phyloP scores from a whole-genome alignment of 2,888 invertebrate genomes.

The Barypeithes pellucidus region DNA sequence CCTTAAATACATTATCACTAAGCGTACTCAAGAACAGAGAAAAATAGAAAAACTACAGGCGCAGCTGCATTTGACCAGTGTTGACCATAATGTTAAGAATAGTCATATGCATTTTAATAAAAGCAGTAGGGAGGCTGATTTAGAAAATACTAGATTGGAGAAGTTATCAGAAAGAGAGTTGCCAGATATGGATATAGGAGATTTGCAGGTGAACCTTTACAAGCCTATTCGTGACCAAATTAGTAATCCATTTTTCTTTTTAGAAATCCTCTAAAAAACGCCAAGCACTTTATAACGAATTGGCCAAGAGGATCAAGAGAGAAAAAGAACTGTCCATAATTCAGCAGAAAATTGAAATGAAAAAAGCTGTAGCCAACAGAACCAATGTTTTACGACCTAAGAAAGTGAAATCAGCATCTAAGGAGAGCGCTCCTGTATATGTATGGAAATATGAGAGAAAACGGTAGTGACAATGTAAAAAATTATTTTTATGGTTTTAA shows the following conservation, averaged over 20 bases:
- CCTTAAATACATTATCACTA: conserved; percentile 90
- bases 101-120: conserved; percentile 88
- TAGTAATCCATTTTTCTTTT: conserved; percentile 8
- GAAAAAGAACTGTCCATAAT: conserved; percentile 84
- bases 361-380: conserved; percentile 78
- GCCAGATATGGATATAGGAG: conserved; percentile 75
- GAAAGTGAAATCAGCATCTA: conserved; percentile 77
- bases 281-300: conserved; percentile 80
- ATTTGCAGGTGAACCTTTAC: conserved; percentile 62
- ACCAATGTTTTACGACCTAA: conserved; percentile 77
- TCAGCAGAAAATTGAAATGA: conserved; percentile 86
- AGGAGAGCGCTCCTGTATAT: conserved; percentile 82
- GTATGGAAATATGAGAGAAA: conserved; percentile 88
- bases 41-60: conserved; percentile 85
- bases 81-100: conserved; percentile 79
- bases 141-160: conserved; percentile 79
- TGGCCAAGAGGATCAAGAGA: conserved; percentile 83
- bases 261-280: conserved; percentile 74
- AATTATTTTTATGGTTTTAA: not conserved
- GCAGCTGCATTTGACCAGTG: conserved; percentile 87
- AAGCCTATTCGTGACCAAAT: not conserved
- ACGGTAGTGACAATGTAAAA: conserved; percentile 1
- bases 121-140: conserved; percentile 71
- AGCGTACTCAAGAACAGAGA: conserved; percentile 86
- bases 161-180: conserved; percentile 77